Evolutionary conservation across 2,888 invertebrate species (phyloP), one percentile per base, ranked within the genome.

Genomic region (Bombylius discolor): DNA sequence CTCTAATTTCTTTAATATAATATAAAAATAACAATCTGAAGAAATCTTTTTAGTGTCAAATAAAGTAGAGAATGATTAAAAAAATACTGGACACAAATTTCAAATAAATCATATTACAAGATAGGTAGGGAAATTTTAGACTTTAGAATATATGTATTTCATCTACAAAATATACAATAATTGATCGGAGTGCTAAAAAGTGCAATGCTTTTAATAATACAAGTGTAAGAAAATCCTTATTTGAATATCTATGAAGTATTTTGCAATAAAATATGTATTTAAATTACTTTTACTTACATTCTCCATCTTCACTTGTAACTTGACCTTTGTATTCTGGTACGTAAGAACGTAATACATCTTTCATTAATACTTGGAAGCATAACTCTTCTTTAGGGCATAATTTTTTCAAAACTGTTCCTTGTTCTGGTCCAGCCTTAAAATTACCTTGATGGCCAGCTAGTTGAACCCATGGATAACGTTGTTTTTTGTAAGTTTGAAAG

Each of bases 401-500:
- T 73, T 95, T 95, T 78, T 96, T 96, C 67, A 95, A 75, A 63
- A 96, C 94, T 33, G 95, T 95, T 48, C 96, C 96, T 65, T 89
- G 92, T 65, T 92, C 89, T 3, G 89, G 88, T 1, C 94, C 95
- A 4, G 94, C 90, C 68, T 90, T 89, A 77, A 95, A 95, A 76
- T 93, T 94, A 46, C 94, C 94, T 75, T 95, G 93, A 71, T 95
- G 95, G 0, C 95, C 95, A 14, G 94, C 94, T 48, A 96, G 79
- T 75, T 96, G 96, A 57, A 96, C 90, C 96, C 96, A 96, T 55
- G 94, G 95, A 76, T 95, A 95, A 64, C 90, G 79, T 73, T 92
- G 89, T 71, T 93, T 94, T 75, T 94, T 95, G 80, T 94, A 95
- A 0, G 91, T 94, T 76, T 95, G 95, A 71, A 95, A 90, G 79